Evolutionary conservation across 1,140 invertebrate species (phyloP).

Genomic region (Conus betulinus): DNA sequence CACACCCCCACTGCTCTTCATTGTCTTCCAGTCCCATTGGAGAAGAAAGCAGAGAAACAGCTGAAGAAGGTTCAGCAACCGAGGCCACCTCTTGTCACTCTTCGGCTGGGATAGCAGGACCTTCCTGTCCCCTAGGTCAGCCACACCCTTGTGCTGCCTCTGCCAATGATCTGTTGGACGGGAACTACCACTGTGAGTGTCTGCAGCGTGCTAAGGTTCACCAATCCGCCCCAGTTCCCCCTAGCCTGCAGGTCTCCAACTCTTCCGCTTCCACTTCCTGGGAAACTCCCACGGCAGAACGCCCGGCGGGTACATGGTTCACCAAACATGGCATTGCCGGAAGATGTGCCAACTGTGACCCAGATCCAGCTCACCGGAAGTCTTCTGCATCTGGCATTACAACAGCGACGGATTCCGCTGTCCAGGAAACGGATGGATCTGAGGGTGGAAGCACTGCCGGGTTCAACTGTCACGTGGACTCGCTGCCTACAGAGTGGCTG

Average conservation of each 20-base stretch:
- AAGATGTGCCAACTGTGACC: not conserved
- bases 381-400: too few species aligned
- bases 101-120: not conserved
- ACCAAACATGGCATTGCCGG: too few species aligned
- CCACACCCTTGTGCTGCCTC: constrained; percentile 4
- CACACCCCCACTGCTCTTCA: not conserved
- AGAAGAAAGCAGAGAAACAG: not conserved
- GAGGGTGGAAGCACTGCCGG: too few species aligned
- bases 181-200: constrained; percentile 40
- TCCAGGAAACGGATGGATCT: too few species aligned
- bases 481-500: not conserved
- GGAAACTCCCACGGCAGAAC: too few species aligned
- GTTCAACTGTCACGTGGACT: too few species aligned
- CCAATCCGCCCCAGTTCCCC: not conserved
- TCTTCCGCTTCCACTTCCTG: not conserved
- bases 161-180: constrained; percentile 36
- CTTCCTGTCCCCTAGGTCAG: not conserved
- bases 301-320: too few species aligned
- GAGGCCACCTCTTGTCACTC: too few species aligned
- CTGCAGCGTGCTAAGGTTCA: not conserved
- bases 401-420: too few species aligned
- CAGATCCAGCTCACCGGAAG: not conserved
- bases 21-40: not conserved
- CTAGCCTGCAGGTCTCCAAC: not conserved
- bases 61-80: too few species aligned